Percentiles rank a stretch among this genome's conserved stretches.
Evolutionary conservation across 2,797 vertebrate species (phyloP).

Genomic region (Pseudomugil gertrudae): DNA sequence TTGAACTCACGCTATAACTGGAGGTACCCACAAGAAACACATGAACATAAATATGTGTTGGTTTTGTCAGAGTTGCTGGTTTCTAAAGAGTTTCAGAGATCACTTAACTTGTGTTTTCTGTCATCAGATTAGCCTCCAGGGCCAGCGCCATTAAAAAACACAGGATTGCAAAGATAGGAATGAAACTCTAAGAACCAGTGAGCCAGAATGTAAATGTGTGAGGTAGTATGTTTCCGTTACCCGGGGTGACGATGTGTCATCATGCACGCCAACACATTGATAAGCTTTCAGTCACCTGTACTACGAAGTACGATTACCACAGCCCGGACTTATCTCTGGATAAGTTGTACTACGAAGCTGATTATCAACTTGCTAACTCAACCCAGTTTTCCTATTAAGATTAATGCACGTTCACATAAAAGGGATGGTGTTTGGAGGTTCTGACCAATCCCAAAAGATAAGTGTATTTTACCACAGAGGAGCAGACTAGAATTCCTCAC

Average conservation of each 20-base stretch:
- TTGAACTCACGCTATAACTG: neutral
- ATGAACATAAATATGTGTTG: neutral
- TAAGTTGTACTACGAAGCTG: no score
- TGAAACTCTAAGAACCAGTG: neutral
- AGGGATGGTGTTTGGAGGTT: no score
- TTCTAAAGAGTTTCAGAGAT: neutral
- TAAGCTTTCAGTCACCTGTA: no score
- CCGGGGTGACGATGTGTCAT: neutral
- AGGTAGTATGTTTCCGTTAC: neutral
- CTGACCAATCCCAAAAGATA: no score
- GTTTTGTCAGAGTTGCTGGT: neutral
- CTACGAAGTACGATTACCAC: no score
- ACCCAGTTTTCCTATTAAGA: no score
- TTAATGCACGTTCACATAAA: no score
- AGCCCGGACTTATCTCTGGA: no score
- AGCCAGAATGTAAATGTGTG: neutral
- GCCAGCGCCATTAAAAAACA: no score
- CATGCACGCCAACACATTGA: neutral
- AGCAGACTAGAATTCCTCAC: no score
- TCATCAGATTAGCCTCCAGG: neutral
- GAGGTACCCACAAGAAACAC: slow-evolving; percentile 4
- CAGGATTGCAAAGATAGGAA: neutral
- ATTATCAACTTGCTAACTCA: no score
- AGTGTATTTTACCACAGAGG: no score
- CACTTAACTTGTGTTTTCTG: neutral